Evolutionary conservation across 2,797 vertebrate species (phyloP), one percentile per base, ranked within the genome.

Genomic region (Tachyglossus aculeatus): DNA sequence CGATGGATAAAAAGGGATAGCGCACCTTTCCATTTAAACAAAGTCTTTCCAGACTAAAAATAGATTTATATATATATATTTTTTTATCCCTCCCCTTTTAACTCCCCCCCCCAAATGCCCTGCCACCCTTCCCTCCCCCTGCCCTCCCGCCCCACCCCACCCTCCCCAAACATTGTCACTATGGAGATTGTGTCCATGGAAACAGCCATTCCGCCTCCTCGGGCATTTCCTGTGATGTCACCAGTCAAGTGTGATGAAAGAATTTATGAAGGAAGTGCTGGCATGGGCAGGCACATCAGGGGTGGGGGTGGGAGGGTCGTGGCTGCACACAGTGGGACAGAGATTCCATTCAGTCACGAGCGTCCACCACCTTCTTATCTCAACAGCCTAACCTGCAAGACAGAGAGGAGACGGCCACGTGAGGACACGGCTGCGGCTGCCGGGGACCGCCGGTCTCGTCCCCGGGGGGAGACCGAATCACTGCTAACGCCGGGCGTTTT

Each of bases 11-110:
- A 92, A 93, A 93, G 91, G 92, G 93, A 93, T 94, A 93, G 91
- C 88, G 91, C 91, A 92, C 89, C 93, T 94, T 94, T 94, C 93
- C 93, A 91, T 92, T 93, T 93, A 93, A 93, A 93, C 91, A 88
- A 93, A 92, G 92, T 94, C 92, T 93, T 93, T 93, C 89, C 90
- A 92, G 93, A 94, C 93, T 93, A 94, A 94, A 94, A 94, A 94
- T 94, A 94, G 92, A 93, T 92, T 93, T 94, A 81, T 94, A 87
- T 87, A 90, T 90, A 90, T 90, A 88, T 91, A 87, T 88, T 86
- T 85, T 77, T 86, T 83, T 71, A 81, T 80, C 74, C 74, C 68
- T 73, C 83, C 81, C 51, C 77, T 85, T 89, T 87, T 84, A 81
- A 83, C 86, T 90, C 90, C 88, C 90, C 91, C 79, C 85, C 89